A percentile compares a stretch with the other conserved stretches of the same genome.
Evolutionary conservation across 1,140 invertebrate genomes (phyloP).

Genomic region (Trichonephila inaurata): DNA sequence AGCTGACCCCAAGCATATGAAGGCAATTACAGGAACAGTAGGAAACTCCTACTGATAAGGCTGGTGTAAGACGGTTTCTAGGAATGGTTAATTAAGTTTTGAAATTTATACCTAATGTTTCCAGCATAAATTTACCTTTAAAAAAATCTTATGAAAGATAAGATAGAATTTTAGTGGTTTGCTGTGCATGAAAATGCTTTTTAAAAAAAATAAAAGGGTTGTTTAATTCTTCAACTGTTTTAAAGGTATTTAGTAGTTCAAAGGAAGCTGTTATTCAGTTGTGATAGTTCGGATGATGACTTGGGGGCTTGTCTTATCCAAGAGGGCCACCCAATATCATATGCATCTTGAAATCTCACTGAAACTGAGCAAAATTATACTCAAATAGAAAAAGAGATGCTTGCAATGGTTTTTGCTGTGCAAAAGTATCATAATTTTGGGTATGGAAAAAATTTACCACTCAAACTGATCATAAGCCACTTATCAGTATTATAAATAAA

Average conservation of each 20-base stretch:
- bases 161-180: conserved; percentile 46
- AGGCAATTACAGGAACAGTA: no score
- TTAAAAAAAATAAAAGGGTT: conserved; percentile 10
- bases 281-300: conserved; percentile 63
- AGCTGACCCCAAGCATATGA: conserved; percentile 56
- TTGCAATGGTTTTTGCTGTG: conserved; percentile 82
- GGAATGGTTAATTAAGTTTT: conserved; percentile 64
- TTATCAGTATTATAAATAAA: no score
- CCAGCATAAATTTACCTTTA: conserved; percentile 43
- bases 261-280: conserved; percentile 23
- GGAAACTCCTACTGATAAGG: conserved; percentile 49
- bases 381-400: conserved; percentile 82
- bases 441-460: conserved; percentile 78
- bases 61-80: conserved; percentile 39
- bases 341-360: conserved; percentile 81
- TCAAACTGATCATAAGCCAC: no score
- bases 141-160: conserved; percentile 31
- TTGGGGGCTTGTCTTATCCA: conserved; percentile 23
- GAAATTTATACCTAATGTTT: conserved; percentile 69
- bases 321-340: conserved; percentile 79
- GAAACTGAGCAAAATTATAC: conserved; percentile 81
- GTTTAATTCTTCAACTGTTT: conserved; percentile 43
- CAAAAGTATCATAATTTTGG: conserved; percentile 78
- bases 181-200: conserved; percentile 38
- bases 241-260: conserved; percentile 47